Conservation (phyloP, 2,797 vertebrate genomes). For the Ispidina picta region DNA sequence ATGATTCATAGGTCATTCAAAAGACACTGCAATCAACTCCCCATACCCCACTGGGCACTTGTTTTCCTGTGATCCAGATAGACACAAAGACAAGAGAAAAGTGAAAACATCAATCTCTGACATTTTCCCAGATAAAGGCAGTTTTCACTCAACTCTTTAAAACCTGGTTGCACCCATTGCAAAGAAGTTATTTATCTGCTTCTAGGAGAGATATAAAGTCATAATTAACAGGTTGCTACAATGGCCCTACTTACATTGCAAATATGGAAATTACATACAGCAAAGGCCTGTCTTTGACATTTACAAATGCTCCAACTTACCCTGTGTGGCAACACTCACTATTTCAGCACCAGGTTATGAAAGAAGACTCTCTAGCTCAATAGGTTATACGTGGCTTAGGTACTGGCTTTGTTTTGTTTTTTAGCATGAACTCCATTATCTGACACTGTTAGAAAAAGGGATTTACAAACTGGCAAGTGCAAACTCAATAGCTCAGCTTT, state of each 20-base stretch:
- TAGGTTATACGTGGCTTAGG: not conserved
- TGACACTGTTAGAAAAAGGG: not conserved
- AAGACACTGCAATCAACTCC: not conserved
- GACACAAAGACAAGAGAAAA: not conserved
- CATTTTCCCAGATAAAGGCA: not conserved
- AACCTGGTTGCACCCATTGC: not conserved
- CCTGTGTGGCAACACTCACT: not conserved
- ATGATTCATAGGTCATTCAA: not conserved
- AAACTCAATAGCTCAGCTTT: constrained; percentile 25
- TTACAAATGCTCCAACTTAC: constrained; percentile 28
- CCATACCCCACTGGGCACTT: not conserved
- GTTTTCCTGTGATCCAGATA: not conserved
- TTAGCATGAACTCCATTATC: not conserved
- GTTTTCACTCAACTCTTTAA: not conserved
- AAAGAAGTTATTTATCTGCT: not conserved
- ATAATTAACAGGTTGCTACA: constrained; percentile 32
- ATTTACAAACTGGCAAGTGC: not conserved
- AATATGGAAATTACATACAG: not conserved
- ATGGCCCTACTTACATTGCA: not conserved
- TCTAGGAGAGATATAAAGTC: not conserved
- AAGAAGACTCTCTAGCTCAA: constrained; percentile 10
- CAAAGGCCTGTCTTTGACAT: not conserved
- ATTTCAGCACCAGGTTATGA: not conserved
- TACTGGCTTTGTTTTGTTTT: constrained; percentile 7
- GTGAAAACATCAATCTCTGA: constrained; percentile 27